Evolutionary conservation across 2,888 invertebrate genomes (phyloP), one percentile per base, ranked within the genome.

Genomic region (Margaritifera margaritifera): DNA sequence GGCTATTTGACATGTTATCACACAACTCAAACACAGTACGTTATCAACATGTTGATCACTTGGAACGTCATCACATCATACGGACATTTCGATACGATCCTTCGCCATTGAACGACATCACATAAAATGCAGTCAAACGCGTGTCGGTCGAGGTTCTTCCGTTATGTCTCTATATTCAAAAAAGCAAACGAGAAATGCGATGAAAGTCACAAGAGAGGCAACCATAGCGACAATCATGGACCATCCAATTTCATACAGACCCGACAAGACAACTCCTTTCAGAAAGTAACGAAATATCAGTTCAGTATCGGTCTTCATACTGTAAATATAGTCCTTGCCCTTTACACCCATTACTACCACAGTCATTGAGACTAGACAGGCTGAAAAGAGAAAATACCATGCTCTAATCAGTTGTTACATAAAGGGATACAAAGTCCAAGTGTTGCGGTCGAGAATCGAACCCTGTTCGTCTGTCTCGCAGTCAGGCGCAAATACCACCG

Each of bases 151-250:
- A 6, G 77, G 77, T 57, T 67, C 53, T 25, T 77, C 74, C 24
- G 77, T 77, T 64, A 77, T 69, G 64, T 77, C 74, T 55, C 74
- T 74, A 50, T 77, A 77, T 61, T 77, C 77, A n/a, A 77, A 52
- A 25, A 77, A 54, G 61, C 74, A 77, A 70, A 77, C 72, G 19
- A 70, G 66, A 51, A 77, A 77, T 52, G 74, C 74, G 20, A 74
- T 74, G 53, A 69, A 77, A 54, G 68, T 72, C 18, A 77, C 66
- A n/a, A 77, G 63, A 6, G 77, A 70, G 18, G 77, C 72, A 42
- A 74, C 69, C 60, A 77, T 74, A 15, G 77, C 74, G 3, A 77
- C 56, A 22, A 77, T 70, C 51, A 77, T 52, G 15, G 77, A 74
- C 77, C 77, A 77, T 58, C 77, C 77, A n/a, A 77, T 70, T 60